phyloP scores from a whole-genome alignment of 2,888 invertebrate genomes.

The Agrochola lychnidis region DNA sequence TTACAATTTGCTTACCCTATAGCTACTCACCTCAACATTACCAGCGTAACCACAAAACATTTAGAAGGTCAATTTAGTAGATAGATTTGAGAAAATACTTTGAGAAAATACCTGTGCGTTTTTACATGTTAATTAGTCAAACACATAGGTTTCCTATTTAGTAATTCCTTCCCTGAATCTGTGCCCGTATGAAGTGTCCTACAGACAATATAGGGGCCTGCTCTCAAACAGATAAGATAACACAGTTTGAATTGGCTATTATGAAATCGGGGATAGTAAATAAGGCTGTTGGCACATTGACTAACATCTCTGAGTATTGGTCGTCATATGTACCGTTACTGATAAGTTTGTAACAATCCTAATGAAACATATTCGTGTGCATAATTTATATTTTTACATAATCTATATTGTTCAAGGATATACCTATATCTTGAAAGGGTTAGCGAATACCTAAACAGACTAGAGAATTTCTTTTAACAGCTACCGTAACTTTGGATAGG shows the following conservation, averaged over 20 bases:
- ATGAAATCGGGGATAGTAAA: conserved; percentile 57
- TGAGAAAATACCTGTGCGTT: background rate
- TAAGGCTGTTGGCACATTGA: conserved; percentile 49
- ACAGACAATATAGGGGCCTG: conserved; percentile 59
- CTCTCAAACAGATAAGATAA: conserved; percentile 66
- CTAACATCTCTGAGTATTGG: conserved; percentile 3
- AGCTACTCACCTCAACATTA: background rate
- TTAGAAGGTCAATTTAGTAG: background rate
- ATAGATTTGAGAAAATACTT: background rate
- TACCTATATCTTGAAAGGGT: conserved; percentile 38
- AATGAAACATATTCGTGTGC: conserved; percentile 3
- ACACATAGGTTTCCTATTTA: conserved; percentile 24
- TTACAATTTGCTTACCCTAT: background rate
- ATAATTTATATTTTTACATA: conserved; percentile 3
- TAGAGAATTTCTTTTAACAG: conserved; percentile 34
- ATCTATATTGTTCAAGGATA: conserved; percentile 33
- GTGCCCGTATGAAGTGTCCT: conserved; percentile 57
- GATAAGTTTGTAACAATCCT: conserved; percentile 2
- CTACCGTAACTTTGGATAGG: conserved; percentile 30
- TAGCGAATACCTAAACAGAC: conserved; percentile 28
- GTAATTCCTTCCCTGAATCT: conserved; percentile 43
- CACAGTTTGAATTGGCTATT: conserved; percentile 62
- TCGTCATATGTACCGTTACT: background rate
- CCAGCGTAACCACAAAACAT: background rate
- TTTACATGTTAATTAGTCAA: conserved; percentile 7